Conservation (phyloP, 2,113 vertebrate species). For the Piaya cayana region DNA sequence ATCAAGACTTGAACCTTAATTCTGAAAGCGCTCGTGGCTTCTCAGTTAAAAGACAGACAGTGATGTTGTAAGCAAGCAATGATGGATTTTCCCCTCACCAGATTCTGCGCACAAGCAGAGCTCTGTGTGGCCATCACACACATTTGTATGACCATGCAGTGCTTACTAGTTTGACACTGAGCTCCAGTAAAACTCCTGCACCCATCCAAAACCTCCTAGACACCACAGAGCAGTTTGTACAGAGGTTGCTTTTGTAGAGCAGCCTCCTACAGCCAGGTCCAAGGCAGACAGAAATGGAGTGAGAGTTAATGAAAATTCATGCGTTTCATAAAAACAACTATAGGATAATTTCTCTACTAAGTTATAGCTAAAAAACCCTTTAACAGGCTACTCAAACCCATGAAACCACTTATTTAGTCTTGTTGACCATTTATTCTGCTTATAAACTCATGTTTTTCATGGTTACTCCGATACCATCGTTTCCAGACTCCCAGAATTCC, state of each 20-base stretch:
- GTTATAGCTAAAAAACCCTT: background rate
- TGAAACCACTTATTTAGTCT: background rate
- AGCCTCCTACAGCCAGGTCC: background rate
- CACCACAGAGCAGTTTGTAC: rapidly evolving
- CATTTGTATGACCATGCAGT: rapidly evolving
- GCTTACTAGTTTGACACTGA: rapidly evolving
- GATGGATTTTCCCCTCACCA: background rate
- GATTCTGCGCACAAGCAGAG: background rate
- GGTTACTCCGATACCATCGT: background rate
- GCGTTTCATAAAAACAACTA: background rate
- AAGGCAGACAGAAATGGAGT: background rate
- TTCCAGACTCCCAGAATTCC: background rate
- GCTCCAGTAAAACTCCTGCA: background rate
- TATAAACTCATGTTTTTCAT: background rate
- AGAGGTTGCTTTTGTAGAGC: background rate
- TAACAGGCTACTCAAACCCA: background rate
- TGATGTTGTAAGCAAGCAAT: background rate
- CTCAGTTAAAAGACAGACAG: background rate
- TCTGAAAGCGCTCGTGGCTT: background rate
- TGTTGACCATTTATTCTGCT: rapidly evolving
- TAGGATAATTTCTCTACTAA: background rate
- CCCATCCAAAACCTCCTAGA: background rate
- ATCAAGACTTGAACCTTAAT: background rate
- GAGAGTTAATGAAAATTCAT: background rate
- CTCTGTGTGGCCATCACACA: rapidly evolving